Conservation (phyloP, 1,140 invertebrate species). For the Drosophila eugracilis region DNA sequence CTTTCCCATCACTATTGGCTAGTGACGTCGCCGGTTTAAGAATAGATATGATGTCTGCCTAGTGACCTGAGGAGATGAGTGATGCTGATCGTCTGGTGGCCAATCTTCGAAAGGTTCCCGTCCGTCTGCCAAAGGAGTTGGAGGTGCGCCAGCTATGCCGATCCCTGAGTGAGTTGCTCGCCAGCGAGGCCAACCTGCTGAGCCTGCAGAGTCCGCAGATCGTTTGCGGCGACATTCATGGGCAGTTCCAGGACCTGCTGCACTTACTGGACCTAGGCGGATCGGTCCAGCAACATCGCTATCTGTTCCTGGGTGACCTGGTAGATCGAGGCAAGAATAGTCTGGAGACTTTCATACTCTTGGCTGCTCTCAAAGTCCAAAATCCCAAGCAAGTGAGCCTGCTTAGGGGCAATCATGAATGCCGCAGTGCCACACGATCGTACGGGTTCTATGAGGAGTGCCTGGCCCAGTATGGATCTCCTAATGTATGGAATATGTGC, state of each 20-base stretch:
- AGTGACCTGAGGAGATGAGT: slow-evolving; percentile 20
- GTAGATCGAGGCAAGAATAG: slow-evolving; percentile 99
- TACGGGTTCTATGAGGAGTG: slow-evolving; percentile 99
- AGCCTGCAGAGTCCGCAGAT: slow-evolving; percentile 99
- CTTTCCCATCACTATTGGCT: slow-evolving; percentile 17
- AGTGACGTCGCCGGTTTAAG: slow-evolving; percentile 25
- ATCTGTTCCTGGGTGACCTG: slow-evolving; percentile 99
- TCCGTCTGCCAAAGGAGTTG: slow-evolving; percentile 91
- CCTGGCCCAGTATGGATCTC: slow-evolving; percentile 98
- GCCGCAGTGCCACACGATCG: slow-evolving; percentile 99
- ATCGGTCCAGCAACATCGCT: slow-evolving; percentile 99
- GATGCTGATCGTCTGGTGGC: slow-evolving; percentile 39
- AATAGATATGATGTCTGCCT: slow-evolving; percentile 34
- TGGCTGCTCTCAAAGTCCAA: slow-evolving; percentile 98
- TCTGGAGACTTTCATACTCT: slow-evolving; percentile 98
- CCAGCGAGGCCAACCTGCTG: slow-evolving; percentile 99
- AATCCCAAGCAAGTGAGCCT: slow-evolving; percentile 99
- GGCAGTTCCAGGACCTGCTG: slow-evolving; percentile 99
- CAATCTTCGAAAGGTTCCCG: slow-evolving; percentile 24
- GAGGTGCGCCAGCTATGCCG: slow-evolving; percentile 99
- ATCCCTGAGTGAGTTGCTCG: slow-evolving; percentile 99
- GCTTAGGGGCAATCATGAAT: slow-evolving; percentile 98
- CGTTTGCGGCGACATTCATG: slow-evolving; percentile 99
- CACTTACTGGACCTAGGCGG: slow-evolving; percentile 99
- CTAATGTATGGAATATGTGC: slow-evolving; percentile 99